A percentile compares a stretch with the other conserved stretches of the same genome.
Evolutionary conservation across 30 jellyfish, hydroid and myxozoan genomes (phyloP).

Genomic region (Nemopilema nomurai): DNA sequence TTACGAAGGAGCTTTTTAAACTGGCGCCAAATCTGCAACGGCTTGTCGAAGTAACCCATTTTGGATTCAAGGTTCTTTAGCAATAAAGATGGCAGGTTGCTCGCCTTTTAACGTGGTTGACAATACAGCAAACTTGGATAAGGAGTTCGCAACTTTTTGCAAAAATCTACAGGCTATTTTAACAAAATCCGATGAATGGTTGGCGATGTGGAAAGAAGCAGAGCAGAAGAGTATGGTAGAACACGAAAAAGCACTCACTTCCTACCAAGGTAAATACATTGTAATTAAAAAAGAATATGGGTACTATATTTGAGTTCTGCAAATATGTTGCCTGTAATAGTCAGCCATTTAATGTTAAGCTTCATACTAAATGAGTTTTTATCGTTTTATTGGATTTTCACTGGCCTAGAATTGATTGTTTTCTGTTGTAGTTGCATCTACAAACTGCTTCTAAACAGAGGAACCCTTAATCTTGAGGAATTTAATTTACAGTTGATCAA

Average conservation of each 20-base stretch:
- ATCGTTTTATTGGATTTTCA: too few relatives aligned
- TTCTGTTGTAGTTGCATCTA: too few relatives aligned
- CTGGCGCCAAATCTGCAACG: background rate
- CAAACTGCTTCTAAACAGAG: too few relatives aligned
- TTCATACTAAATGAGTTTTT: too few relatives aligned
- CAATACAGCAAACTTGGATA: slow-evolving; percentile 3
- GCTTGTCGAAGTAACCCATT: background rate
- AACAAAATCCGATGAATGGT: slow-evolving; percentile 41
- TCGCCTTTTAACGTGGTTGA: background rate
- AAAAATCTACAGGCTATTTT: slow-evolving; percentile 25
- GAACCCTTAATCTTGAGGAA: too few relatives aligned
- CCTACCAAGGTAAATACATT: slow-evolving; percentile 9
- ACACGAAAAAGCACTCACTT: slow-evolving; percentile 6
- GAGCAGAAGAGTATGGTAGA: slow-evolving; percentile 5
- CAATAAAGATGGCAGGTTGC: slow-evolving; percentile 13
- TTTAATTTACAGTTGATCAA: too few relatives aligned
- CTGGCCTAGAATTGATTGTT: too few relatives aligned
- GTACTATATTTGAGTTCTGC: background rate
- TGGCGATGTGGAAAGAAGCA: slow-evolving; percentile 7
- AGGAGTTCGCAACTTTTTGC: slow-evolving; percentile 31
- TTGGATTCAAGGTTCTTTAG: background rate
- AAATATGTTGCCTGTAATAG: too few relatives aligned
- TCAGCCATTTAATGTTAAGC: too few relatives aligned
- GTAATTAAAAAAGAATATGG: background rate
- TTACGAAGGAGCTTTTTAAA: background rate